Base-by-base conservation (phyloP, 2,113 vertebrate genomes). In the Prunella fulvescens region DNA sequence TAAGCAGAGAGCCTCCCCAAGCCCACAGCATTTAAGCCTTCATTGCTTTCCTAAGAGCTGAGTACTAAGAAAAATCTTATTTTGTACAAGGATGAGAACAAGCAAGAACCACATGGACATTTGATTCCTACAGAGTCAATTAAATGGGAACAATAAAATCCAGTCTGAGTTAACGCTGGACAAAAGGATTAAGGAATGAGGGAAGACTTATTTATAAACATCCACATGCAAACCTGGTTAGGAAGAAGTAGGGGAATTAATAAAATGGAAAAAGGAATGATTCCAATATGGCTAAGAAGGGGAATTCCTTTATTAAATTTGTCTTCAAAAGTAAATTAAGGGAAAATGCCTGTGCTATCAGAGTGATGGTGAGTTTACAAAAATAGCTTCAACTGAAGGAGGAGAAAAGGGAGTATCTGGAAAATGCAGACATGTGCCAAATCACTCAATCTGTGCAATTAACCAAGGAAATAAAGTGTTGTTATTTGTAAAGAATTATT, bases 271-370 rank as follows among this genome's bases (percentile, higher is more conserved):
- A 94, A 92, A 66, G 67, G 79, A 93, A 93, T 60, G 67, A 94
- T 80, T 95, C 79, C 86, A 90, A 83, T 51, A 74, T 18, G 82
- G 93, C 88, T 79, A 95, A 93, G 95, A 84, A 96, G 44, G 92
- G 95, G 93, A 86, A 96, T 96, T 96, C 96, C 94, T 93, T 96
- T 97, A 97, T 96, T 97, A 96, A 96, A 95, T 95, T 94, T 95
- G 94, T 91, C 92, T 88, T 90, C 88, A 64, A 47, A 96, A 95
- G 95, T 73, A 96, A 95, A 96, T 94, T 95, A 96, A 96, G 93
- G 65, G 44, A 83, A 95, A 80, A 94, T 88, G 94, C 81, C 90
- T 92, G 90, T 7, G 22, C 88, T 92, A 74, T 57, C 72, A 53
- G 66, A 95, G 85, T 20, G 86, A 90, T 88, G 92, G 93, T 2